Evolutionary conservation across 1,140 invertebrate genomes (phyloP), one percentile per base, ranked within the genome.

Genomic region (Drosophila sturtevanti): DNA sequence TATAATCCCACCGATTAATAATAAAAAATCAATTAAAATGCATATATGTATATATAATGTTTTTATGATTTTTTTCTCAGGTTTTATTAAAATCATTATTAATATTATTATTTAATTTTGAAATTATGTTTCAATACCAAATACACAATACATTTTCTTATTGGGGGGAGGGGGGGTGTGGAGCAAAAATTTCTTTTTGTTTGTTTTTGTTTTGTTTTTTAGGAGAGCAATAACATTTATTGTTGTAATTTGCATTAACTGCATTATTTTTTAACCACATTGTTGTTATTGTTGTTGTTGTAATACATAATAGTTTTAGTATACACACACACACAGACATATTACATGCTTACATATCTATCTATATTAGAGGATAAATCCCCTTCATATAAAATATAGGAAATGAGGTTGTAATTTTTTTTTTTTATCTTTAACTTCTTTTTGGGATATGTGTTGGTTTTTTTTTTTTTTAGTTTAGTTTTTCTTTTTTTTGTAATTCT

Each of bases 141-240:
- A 63, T 72, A 72, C 63, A 84, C 72, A 84, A 73, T 82, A 31
- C 61, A 34, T 71, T 75, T 75, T 72, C 73, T 55, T 70, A 48
- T n/a, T n/a, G n/a, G n/a, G n/a, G n/a, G n/a, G n/a, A n/a, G n/a
- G n/a, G n/a, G n/a, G n/a, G n/a, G n/a, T n/a, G 68, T 21, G 55
- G 68, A 85, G 81, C 77, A 84, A 73, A 68, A 67, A 58, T 63
- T 68, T 27, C 5, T 61, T 56, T 12, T 21, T 54, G 18, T 58
- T 21, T n/a, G n/a, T n/a, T n/a, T n/a, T n/a, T n/a, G n/a, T n/a
- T 9, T 56, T 66, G 14, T 4, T 31, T 31, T 37, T 63, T 41
- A 41, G 18, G 65, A 67, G 72, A 84, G 72, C 81, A 77, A 84
- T 85, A 85, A 85, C 81, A 85, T 73, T 68, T 68, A 37, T 56